Percentiles rank a stretch among this genome's conserved stretches.
Evolutionary conservation across 2,888 invertebrate species (phyloP).

Genomic region (Calephelis perditalis): DNA sequence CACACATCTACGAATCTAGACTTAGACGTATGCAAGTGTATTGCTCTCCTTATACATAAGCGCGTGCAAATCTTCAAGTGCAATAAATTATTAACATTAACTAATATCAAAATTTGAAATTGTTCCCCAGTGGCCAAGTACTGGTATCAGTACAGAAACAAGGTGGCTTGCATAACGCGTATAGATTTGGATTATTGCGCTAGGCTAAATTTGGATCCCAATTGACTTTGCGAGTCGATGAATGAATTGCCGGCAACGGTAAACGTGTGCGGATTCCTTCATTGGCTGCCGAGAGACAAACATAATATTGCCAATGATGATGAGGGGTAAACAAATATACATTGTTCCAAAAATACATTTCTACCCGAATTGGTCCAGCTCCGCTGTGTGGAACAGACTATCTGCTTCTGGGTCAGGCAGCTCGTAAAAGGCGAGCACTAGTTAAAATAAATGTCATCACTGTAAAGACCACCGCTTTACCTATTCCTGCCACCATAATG

Average conservation of each 20-base stretch:
- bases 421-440: no score
- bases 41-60: slow-evolving; percentile 13
- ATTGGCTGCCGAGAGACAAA: slow-evolving; percentile 38
- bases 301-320: slow-evolving; percentile 21
- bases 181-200: slow-evolving; percentile 47
- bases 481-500: no score
- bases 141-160: slow-evolving; percentile 22
- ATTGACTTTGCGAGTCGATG: slow-evolving; percentile 64
- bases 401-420: no score
- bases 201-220: slow-evolving; percentile 62
- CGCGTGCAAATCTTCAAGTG: slow-evolving; percentile 28
- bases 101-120: slow-evolving; percentile 30
- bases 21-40: no score
- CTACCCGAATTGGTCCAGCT: no score
- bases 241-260: slow-evolving; percentile 50
- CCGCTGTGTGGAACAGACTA: no score
- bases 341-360: no score
- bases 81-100: slow-evolving; percentile 34
- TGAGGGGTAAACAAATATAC: slow-evolving; percentile 12
- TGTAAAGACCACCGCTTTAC: no score
- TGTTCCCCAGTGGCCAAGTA: slow-evolving; percentile 23
- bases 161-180: slow-evolving; percentile 34
- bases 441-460: no score
- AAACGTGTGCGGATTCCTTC: slow-evolving; percentile 39
- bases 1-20: no score